Conservation (phyloP, 2,797 vertebrate species). For the Molossus alvarezi region DNA sequence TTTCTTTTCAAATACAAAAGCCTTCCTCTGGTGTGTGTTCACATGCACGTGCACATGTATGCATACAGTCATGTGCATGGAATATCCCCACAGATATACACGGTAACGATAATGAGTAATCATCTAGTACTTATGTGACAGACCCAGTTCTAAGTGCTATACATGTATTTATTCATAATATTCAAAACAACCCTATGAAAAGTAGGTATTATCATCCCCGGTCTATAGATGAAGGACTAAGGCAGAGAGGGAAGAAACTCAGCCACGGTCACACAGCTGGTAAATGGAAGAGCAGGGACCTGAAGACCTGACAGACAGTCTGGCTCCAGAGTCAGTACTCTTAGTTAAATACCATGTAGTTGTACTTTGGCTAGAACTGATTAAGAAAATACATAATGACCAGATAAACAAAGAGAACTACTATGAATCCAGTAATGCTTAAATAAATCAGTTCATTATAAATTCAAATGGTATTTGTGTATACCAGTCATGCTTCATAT, state of each 20-base stretch:
- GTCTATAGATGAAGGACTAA: background rate
- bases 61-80: background rate
- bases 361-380: background rate
- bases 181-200: background rate
- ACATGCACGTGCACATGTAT: background rate
- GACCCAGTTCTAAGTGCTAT: background rate
- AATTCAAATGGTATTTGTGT: background rate
- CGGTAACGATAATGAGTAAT: background rate
- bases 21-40: background rate
- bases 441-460: background rate
- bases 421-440: background rate
- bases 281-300: background rate
- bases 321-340: background rate
- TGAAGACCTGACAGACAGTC: background rate
- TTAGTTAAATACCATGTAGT: background rate
- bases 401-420: slow-evolving; percentile 13
- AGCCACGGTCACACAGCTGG: background rate
- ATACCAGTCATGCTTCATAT: background rate
- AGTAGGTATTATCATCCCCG: background rate
- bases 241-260: background rate
- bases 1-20: slow-evolving; percentile 43
- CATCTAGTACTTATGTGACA: background rate
- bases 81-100: background rate
- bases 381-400: slow-evolving; percentile 19
- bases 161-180: background rate